A percentile compares a stretch with the other conserved stretches of the same genome.
Conservation (phyloP, 2,113 vertebrate genomes). For the Dinomys branickii region DNA sequence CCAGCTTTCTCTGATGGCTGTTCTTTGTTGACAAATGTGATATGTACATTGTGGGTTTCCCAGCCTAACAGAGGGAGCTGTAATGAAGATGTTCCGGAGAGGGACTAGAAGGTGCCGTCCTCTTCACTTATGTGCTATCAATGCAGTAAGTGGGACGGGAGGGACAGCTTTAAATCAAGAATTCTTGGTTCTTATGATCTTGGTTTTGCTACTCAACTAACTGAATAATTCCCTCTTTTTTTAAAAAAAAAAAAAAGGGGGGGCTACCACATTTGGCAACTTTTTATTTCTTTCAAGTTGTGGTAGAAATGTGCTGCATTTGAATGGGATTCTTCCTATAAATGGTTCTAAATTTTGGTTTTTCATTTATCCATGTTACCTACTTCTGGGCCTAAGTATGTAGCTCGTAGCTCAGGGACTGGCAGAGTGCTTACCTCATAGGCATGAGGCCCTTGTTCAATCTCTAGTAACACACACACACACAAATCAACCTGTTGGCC, state of each 20-base stretch:
- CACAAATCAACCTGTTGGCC: neutral
- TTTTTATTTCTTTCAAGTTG: neutral
- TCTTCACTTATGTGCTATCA: neutral
- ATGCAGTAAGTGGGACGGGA: neutral
- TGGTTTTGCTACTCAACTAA: neutral
- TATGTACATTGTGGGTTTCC: neutral
- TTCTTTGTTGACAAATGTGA: neutral
- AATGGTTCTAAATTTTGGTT: neutral
- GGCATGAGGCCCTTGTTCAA: neutral
- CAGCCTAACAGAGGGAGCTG: neutral
- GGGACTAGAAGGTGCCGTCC: neutral
- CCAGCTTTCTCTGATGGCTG: neutral
- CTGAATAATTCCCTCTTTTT: neutral
- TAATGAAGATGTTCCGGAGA: neutral
- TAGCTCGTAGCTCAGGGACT: neutral
- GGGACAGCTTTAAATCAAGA: neutral
- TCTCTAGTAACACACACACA: neutral
- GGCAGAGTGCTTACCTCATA: neutral
- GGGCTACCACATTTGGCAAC: neutral
- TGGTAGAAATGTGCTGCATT: neutral
- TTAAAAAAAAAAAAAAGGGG: neutral
- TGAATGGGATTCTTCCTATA: neutral
- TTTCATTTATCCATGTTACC: neutral
- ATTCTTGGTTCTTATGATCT: neutral
- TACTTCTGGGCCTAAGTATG: neutral